A percentile compares a stretch with the other conserved stretches of the same genome.
Conservation (phyloP, 37 sponge, comb jelly and placozoan species). For the Eunapius fragilis region DNA sequence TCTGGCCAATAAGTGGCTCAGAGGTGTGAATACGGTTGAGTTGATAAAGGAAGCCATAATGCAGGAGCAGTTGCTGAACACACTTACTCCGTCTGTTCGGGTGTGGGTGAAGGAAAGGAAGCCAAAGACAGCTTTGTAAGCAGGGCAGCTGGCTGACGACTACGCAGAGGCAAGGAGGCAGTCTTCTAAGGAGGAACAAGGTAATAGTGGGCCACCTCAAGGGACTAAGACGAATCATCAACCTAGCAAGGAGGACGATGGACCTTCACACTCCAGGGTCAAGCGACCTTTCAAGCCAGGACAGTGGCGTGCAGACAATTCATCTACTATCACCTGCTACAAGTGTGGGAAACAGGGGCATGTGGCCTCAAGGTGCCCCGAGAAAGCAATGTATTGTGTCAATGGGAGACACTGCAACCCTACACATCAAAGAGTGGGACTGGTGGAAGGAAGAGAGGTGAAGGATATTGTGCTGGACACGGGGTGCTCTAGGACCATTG, state of each 20-base stretch:
- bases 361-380: conserved; percentile 1
- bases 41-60: background rate
- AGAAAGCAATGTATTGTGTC: conserved; percentile 1
- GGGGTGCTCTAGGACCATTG: conserved; percentile 20
- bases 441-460: conserved; percentile 24
- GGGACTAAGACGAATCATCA: background rate
- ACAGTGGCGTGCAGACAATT: background rate
- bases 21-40: background rate
- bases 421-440: background rate
- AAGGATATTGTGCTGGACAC: conserved; percentile 17
- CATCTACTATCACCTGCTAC: conserved; percentile 1
- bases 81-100: background rate
- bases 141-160: background rate
- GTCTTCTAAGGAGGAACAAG: background rate
- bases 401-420: background rate
- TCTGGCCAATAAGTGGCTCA: background rate
- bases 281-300: background rate
- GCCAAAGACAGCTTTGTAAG: background rate
- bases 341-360: conserved; percentile 22
- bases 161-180: conserved; percentile 3
- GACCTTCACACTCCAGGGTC: background rate
- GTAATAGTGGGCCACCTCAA: background rate
- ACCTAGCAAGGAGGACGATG: background rate
- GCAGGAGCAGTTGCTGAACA: background rate
- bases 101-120: background rate